A percentile compares a stretch with the other conserved stretches of the same genome.
phyloP scores from a whole-genome alignment of 2,113 vertebrate species.

The Nipponia nippon region DNA sequence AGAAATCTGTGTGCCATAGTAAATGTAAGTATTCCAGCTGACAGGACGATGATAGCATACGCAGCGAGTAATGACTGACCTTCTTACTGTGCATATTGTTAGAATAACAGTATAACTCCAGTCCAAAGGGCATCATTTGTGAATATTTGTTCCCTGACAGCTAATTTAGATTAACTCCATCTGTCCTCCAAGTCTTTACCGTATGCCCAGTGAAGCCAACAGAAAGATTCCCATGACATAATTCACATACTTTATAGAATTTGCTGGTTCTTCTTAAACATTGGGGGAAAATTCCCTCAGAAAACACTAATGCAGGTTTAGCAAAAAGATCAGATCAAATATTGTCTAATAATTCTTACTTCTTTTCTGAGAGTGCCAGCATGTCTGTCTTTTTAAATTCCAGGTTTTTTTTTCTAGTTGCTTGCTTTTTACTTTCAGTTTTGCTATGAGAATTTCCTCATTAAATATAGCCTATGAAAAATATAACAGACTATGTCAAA shows the following conservation, averaged over 20 bases:
- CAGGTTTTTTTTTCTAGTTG: neutral
- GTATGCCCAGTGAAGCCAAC: neutral
- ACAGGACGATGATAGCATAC: neutral
- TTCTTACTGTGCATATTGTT: neutral
- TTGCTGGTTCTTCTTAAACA: neutral
- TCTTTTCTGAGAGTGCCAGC: neutral
- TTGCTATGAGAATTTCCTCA: slow-evolving; percentile 7
- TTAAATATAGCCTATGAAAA: slow-evolving; percentile 55
- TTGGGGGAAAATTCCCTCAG: neutral
- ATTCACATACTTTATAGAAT: neutral
- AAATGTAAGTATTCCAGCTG: neutral
- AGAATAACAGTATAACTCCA: neutral
- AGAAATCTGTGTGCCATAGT: neutral
- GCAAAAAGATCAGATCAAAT: neutral
- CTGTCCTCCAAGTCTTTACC: neutral
- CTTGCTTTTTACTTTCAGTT: neutral
- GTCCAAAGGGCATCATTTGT: neutral
- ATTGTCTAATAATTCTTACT: neutral
- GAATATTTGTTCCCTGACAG: neutral
- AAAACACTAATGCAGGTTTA: neutral
- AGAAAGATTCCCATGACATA: neutral
- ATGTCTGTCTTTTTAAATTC: neutral
- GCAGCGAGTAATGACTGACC: neutral
- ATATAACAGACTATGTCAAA: neutral
- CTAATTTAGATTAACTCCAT: neutral